Evolutionary conservation across 53 echinoderm and acorn worm genomes (phyloP).

Genomic region (Paracentrotus lividus): DNA sequence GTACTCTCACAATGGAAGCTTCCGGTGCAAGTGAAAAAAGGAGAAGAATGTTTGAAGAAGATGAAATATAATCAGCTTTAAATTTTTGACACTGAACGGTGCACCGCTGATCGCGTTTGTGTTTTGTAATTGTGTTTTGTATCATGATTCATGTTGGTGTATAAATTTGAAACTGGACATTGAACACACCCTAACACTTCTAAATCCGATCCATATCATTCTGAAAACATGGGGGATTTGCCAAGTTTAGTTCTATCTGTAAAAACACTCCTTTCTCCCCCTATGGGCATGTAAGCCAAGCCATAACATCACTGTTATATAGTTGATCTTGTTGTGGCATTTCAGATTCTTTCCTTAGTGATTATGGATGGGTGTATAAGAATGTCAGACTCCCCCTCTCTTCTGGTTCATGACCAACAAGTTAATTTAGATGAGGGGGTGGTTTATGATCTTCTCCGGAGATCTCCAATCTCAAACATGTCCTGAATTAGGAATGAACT

Average conservation of each 20-base stretch:
- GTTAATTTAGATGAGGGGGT: neutral
- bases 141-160: no score
- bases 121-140: no score
- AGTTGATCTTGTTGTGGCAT: neutral
- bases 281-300: neutral
- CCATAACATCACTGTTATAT: neutral
- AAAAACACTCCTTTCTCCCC: neutral
- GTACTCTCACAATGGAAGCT: no score
- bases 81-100: no score
- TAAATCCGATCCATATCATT: neutral
- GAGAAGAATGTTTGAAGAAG: no score
- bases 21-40: no score
- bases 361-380: neutral
- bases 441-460: neutral
- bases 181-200: no score
- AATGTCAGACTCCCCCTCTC: neutral
- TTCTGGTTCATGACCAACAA: conserved; percentile 20
- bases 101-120: no score
- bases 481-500: conserved; percentile 37
- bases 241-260: neutral
- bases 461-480: conserved; percentile 3
- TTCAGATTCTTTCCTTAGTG: neutral
- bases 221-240: neutral
- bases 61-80: no score
- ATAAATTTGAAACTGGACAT: no score